phyloP scores from a whole-genome alignment of 2,888 invertebrate genomes.

The Netelia virgata region DNA sequence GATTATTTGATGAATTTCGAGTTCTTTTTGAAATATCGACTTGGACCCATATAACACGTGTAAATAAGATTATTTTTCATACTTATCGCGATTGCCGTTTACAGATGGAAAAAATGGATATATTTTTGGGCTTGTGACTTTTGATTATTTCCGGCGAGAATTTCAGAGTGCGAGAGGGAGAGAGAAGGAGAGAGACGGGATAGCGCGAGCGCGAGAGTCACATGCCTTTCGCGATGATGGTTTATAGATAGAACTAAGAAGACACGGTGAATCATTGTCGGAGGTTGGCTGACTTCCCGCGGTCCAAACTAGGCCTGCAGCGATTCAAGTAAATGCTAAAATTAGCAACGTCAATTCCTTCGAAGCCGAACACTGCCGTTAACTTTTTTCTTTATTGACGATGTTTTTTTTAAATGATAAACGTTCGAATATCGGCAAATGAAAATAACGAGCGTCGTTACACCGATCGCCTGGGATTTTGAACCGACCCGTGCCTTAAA shows the following conservation, averaged over 20 bases:
- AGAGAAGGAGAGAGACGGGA: constrained; percentile 17
- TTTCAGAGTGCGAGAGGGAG: background rate
- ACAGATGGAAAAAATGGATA: too few relatives aligned
- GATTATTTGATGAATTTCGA: too few relatives aligned
- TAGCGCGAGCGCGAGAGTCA: constrained; percentile 65
- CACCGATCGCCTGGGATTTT: too few relatives aligned
- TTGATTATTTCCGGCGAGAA: too few relatives aligned
- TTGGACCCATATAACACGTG: too few relatives aligned
- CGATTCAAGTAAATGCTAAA: constrained; percentile 80
- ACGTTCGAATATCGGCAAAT: too few relatives aligned
- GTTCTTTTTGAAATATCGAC: too few relatives aligned
- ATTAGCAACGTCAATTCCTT: constrained; percentile 70
- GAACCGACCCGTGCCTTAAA: too few relatives aligned
- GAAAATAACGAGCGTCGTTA: too few relatives aligned
- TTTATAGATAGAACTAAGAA: constrained; percentile 81
- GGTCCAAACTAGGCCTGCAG: constrained; percentile 81
- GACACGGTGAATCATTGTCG: constrained; percentile 81
- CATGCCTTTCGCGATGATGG: constrained; percentile 72
- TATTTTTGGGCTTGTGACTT: too few relatives aligned
- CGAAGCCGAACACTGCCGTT: constrained; percentile 47
- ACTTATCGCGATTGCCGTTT: too few relatives aligned
- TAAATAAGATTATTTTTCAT: too few relatives aligned
- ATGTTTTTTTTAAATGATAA: background rate
- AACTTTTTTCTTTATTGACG: constrained; percentile 39
- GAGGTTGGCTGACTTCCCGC: constrained; percentile 79